Conservation (phyloP, 2,797 vertebrate species). For the Garrulus glandarius region DNA sequence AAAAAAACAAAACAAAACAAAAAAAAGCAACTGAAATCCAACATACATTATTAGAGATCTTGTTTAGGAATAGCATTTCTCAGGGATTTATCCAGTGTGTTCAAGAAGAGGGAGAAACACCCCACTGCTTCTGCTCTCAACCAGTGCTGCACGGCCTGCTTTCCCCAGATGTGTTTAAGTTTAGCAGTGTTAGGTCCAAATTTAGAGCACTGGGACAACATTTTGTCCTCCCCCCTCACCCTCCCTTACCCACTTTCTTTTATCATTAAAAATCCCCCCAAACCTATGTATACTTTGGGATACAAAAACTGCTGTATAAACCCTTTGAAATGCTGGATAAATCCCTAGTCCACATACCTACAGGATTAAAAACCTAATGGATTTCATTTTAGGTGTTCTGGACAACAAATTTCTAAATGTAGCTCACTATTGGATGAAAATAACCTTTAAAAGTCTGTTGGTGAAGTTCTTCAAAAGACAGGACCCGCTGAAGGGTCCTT, state of each 20-base stretch:
- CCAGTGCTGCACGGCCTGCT: not conserved
- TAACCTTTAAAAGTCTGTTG: constrained; percentile 79
- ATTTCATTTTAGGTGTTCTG: constrained; percentile 69
- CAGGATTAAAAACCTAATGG: constrained; percentile 69
- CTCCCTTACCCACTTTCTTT: not conserved
- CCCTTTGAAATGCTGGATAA: constrained; percentile 74
- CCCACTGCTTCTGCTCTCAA: not conserved
- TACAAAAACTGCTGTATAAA: not conserved
- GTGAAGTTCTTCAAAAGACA: constrained; percentile 72
- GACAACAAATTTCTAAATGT: constrained; percentile 71
- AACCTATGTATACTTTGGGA: not conserved
- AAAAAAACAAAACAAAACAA: constrained; percentile 73
- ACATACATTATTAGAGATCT: constrained; percentile 85
- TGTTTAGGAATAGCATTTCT: constrained; percentile 67
- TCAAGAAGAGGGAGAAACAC: constrained; percentile 35
- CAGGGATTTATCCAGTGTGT: constrained; percentile 77
- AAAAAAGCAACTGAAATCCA: constrained; percentile 75
- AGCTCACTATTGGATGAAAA: constrained; percentile 76
- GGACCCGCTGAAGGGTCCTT: constrained; percentile 59
- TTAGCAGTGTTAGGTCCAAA: not conserved
- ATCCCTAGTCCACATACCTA: constrained; percentile 71
- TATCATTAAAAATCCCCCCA: not conserved
- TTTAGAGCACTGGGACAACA: not conserved
- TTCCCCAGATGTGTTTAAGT: not conserved
- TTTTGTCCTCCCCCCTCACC: not conserved